phyloP scores from a whole-genome alignment of 2,888 invertebrate species.

The Empis livida region DNA sequence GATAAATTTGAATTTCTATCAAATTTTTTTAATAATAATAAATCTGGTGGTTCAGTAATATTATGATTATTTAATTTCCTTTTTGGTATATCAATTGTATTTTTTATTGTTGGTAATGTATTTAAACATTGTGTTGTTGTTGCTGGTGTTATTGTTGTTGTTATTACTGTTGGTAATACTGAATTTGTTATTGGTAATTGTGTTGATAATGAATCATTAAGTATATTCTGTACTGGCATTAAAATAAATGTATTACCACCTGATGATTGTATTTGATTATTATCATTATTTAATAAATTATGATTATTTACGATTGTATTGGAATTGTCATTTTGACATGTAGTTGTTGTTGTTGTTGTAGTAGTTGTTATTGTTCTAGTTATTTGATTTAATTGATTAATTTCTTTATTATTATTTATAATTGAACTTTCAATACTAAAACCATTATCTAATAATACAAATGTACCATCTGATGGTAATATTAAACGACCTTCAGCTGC shows the following conservation, averaged over 20 bases:
- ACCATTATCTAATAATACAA: slow-evolving; percentile 34
- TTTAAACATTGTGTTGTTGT: too few species aligned
- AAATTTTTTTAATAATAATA: too few species aligned
- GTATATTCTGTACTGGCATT: slow-evolving; percentile 5
- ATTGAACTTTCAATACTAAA: slow-evolving; percentile 35
- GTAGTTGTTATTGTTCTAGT: slow-evolving; percentile 14
- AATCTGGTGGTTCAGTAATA: too few species aligned
- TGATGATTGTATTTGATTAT: neutral
- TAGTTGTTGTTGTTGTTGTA: slow-evolving; percentile 6
- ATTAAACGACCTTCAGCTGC: slow-evolving; percentile 36
- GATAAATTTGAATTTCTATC: too few species aligned
- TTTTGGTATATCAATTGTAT: too few species aligned
- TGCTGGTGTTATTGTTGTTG: too few species aligned
- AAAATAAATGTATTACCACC: slow-evolving; percentile 3
- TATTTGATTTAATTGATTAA: slow-evolving; percentile 1
- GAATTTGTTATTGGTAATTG: too few species aligned
- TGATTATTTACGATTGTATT: slow-evolving; percentile 2
- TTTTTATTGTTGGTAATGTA: too few species aligned
- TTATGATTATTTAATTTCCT: too few species aligned
- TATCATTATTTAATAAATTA: slow-evolving; percentile 1
- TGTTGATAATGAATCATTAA: neutral
- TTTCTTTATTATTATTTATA: slow-evolving; percentile 15
- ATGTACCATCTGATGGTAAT: slow-evolving; percentile 35
- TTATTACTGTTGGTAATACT: too few species aligned
- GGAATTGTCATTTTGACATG: neutral